Base-by-base conservation (phyloP, 2,113 vertebrate species). In the Chaenocephalus aceratus region DNA sequence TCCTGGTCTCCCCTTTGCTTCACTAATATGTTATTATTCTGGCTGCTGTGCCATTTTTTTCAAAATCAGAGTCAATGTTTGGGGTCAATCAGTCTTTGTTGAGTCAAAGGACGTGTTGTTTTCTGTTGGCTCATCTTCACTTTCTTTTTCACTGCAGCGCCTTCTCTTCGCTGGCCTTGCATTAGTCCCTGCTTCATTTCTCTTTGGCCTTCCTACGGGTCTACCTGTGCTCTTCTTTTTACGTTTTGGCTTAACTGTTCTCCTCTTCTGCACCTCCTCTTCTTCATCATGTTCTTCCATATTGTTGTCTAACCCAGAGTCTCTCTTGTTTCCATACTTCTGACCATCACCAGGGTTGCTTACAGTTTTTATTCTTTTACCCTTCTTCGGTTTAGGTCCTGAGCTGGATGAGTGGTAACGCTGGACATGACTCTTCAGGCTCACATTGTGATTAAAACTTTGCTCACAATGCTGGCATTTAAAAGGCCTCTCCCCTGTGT, bases 381-480 rank as follows among this genome's bases (percentile, higher is more conserved):
- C 44, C 34, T 16, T 65, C 12, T 11, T 48, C 16, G 0, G 44
- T 18, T 62, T 34, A 10, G 0, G 6, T 13, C 16, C 73, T 8
- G 70, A 68, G 10, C 6, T 15, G 0, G 46, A 12, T 1, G 48
- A 10, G 71, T 92, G 90, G 61, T 77, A 80, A 10, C 83, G 85
- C 68, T 88, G 83, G 9, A 85, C 1, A 1, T 93, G 92, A 61
- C 82, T 88, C 74, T 93, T 92, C 64, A 91, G 53, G 71, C 89
- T 91, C 57, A 92, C 86, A 18, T 93, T 93, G 83, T 93, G 92
- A 30, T 90, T 93, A 64, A 93, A 93, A 68, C 83, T n/a, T 60
- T 86, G 75, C 51, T 85, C 88, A 58, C 92, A 93, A 1, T 79
- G 70, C 73, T 72, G 77, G 73, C 91, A 93, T 64, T 88, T 88